A percentile compares a stretch with the other conserved stretches of the same genome.
Conservation (phyloP, 2,797 vertebrate genomes). For the Scyliorhinus canicula region DNA sequence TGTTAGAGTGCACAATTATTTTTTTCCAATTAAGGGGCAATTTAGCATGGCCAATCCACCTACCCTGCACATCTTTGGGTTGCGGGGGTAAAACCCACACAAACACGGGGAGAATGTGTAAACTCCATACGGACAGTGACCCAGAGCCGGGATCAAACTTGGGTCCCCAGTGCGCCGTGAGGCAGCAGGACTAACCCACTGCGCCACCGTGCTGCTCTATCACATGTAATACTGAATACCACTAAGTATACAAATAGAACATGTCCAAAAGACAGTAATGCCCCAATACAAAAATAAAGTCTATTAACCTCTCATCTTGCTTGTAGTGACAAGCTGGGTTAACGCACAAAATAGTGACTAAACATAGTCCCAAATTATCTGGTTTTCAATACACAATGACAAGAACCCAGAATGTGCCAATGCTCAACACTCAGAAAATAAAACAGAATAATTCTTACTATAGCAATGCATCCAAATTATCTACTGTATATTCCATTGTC, state of each 20-base stretch:
- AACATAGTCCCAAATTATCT: background rate
- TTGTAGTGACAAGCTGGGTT: background rate
- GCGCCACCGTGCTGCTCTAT: no score
- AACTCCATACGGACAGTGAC: no score
- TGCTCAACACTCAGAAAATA: background rate
- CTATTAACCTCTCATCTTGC: background rate
- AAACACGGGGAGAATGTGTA: no score
- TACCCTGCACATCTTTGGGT: no score
- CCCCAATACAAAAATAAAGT: background rate
- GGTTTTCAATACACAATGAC: slow-evolving; percentile 6
- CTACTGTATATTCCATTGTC: background rate
- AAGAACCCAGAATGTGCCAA: background rate
- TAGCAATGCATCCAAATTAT: background rate
- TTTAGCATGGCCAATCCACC: no score
- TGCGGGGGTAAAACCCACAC: no score
- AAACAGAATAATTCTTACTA: background rate
- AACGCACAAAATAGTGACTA: background rate
- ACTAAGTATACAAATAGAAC: background rate
- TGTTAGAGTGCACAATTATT: no score
- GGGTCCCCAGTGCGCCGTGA: no score
- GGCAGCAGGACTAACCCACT: no score
- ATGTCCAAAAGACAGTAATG: background rate
- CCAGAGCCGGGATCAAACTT: no score
- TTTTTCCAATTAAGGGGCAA: no score
- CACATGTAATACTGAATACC: background rate